Conservation (phyloP, 2,797 vertebrate species). For the Sphenodon punctatus region DNA sequence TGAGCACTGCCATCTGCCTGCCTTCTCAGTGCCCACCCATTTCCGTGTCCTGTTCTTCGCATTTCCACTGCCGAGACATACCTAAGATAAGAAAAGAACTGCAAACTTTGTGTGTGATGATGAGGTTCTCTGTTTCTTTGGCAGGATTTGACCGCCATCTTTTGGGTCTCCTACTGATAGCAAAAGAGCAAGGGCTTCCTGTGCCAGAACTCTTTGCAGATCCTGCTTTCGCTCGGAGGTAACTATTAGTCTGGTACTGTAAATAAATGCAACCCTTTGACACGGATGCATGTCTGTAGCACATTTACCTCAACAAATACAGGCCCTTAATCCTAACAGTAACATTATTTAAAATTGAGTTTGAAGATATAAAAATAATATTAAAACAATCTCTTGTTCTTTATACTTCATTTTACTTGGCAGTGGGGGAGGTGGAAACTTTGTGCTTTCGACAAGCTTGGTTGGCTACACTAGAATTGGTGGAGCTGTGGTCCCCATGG, state of each 20-base stretch:
- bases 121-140: conserved; percentile 45
- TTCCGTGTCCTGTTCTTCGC: neutral
- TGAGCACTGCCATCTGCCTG: fast-evolving
- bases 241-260: neutral
- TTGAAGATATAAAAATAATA: no score
- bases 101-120: no score
- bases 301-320: fast-evolving
- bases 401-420: conserved; percentile 53
- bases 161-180: conserved; percentile 87
- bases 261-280: neutral
- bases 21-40: neutral
- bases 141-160: conserved; percentile 96
- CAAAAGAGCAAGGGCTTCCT: conserved; percentile 86
- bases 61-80: neutral
- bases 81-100: no score
- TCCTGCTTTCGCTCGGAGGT: conserved; percentile 90
- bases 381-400: conserved; percentile 6
- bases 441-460: conserved; percentile 92
- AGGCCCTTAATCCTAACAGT: neutral
- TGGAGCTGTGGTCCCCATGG: conserved; percentile 89
- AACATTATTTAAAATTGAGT: no score
- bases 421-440: conserved; percentile 96
- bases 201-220: conserved; percentile 89
- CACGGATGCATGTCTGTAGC: neutral
- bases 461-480: conserved; percentile 86